Evolutionary conservation across 2,888 invertebrate genomes (phyloP), one percentile per base, ranked within the genome.

Genomic region (Gandaritis pyraliata): DNA sequence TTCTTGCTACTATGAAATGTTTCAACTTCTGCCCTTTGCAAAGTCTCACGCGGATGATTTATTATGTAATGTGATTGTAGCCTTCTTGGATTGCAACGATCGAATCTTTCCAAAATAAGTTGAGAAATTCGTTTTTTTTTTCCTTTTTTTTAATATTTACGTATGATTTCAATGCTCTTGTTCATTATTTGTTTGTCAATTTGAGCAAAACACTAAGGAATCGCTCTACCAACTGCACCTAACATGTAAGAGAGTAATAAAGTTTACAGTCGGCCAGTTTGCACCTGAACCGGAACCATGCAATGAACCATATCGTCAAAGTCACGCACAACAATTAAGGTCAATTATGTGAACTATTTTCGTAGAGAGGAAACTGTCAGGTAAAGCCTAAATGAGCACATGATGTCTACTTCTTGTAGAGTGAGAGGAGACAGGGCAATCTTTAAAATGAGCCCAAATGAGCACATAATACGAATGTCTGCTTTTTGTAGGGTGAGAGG

Each of bases 291-390:
- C 71, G 65, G 69, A 70, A 70, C 73, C 70, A 73, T 77, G 74
- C 75, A 71, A 74, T 78, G 74, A 74, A 78, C 74, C 76, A 72
- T 78, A 76, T 76, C 76, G 74, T 72, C 70, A 73, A 71, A 77
- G 78, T 81, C 78, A 80, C 80, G 79, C 78, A 75, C 77, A 74
- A 71, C 81, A 89, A 90, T 90, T 90, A 87, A 85, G 88, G 88
- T 80, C 88, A 86, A 80, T 82, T 76, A 71, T 73, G 74, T 70
- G 74, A 78, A 72, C 77, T 77, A 77, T 78, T 77, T 77, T 39
- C 13, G 39, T 18, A 49, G 33, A 33, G 33, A 33, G 10, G 33
- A 33, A 33, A 33, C 33, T 33, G 8, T 33, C 0, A 33, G 33
- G 10, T 33, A 33, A 33, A 10, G 1, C 33, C 8, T 10, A 10